These are phyloP conservation scores for Pempheris klunzingeri DNA, from an alignment of 2,797 vertebrate species.

Conservation along the genomic window DNA sequence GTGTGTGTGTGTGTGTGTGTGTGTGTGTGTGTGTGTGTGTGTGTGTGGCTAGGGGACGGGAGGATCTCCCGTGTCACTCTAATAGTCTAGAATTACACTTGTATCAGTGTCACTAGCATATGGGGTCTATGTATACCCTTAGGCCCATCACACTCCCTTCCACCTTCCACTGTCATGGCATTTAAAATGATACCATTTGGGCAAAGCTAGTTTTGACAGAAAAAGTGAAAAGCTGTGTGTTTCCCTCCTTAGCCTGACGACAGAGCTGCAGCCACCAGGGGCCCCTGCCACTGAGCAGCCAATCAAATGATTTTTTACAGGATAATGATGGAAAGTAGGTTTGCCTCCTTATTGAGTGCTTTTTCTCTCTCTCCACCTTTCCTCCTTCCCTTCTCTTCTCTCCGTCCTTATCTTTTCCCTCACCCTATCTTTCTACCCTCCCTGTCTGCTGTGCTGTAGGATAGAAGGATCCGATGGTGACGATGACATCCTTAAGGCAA, in stretches of 20 bases:
- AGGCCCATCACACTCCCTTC: constrained; percentile 89
- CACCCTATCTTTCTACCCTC: constrained; percentile 15
- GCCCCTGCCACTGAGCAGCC: constrained; percentile 87
- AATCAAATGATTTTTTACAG: constrained; percentile 88
- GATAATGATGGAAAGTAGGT: constrained; percentile 89
- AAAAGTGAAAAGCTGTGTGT: constrained; percentile 85
- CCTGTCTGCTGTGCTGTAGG: constrained; percentile 23
- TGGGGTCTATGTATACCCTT: constrained; percentile 96
- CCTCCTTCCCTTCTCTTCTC: constrained; percentile 14
- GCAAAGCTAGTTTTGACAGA: constrained; percentile 92
- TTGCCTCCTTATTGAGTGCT: constrained; percentile 76
- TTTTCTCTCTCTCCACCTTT: constrained; percentile 17
- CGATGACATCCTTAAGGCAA: constrained; percentile 18
- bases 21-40: constrained; percentile 35
- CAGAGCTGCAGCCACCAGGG: constrained; percentile 90
- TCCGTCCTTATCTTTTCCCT: constrained; percentile 18
- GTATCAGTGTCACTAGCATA: constrained; percentile 96
- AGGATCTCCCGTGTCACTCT: constrained; percentile 94
- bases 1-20: constrained; percentile 34
- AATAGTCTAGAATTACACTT: constrained; percentile 98
- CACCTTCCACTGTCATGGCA: constrained; percentile 93
- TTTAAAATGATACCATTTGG: constrained; percentile 97
- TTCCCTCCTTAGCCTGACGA: constrained; percentile 85
- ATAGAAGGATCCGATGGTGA: constrained; percentile 15
- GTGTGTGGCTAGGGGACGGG: constrained; percentile 62